A percentile compares a stretch with the other conserved stretches of the same genome.
Conservation (phyloP, 1,140 invertebrate species). For the Aplysia californica region DNA sequence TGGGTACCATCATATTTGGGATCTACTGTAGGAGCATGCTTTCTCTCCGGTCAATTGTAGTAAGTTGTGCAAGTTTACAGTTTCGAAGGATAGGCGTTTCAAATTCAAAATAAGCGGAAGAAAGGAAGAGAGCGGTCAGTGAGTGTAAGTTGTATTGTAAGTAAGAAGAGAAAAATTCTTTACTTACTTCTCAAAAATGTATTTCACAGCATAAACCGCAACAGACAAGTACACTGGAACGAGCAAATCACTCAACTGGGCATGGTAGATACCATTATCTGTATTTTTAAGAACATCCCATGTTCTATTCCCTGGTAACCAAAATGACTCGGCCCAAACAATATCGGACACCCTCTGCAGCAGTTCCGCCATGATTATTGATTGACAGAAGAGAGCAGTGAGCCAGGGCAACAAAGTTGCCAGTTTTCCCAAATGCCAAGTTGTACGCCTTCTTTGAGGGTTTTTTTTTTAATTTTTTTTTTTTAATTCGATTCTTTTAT, state of each 20-base stretch:
- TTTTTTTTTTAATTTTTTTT: background rate
- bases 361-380: constrained; percentile 31
- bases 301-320: constrained; percentile 41
- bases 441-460: background rate
- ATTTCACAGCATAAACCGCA: constrained; percentile 26
- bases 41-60: too few species aligned
- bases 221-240: constrained; percentile 35
- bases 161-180: too few species aligned
- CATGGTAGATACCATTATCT: constrained; percentile 33
- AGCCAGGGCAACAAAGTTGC: background rate
- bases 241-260: constrained; percentile 31
- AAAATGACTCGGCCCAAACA: constrained; percentile 46
- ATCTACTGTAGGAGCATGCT: too few species aligned
- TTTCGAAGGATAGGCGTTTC: too few species aligned
- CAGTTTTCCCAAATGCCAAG: too few species aligned
- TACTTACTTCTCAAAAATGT: constrained; percentile 41
- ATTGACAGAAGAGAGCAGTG: too few species aligned
- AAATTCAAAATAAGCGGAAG: too few species aligned
- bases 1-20: too few species aligned
- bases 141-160: too few species aligned
- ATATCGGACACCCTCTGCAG: constrained; percentile 12
- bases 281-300: constrained; percentile 36
- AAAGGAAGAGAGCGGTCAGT: too few species aligned
- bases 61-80: too few species aligned
- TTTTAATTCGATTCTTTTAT: too few species aligned